These are phyloP conservation scores for Philonicus albiceps DNA, from an alignment of 2,888 invertebrate species.

Conservation along the genomic window DNA sequence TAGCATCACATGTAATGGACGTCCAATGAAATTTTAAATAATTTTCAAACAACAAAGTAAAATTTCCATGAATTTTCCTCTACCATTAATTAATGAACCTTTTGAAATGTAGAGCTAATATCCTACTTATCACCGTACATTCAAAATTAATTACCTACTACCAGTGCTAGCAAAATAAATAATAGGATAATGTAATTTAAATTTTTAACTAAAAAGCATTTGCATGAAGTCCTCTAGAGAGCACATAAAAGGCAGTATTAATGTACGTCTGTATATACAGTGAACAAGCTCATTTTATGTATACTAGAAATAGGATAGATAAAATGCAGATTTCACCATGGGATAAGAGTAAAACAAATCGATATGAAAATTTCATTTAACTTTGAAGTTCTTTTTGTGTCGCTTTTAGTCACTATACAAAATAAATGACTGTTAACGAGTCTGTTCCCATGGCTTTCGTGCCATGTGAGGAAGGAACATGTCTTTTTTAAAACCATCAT, in stretches of 20 bases:
- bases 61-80: background rate
- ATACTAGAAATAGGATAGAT: background rate
- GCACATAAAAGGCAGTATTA: background rate
- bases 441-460: background rate
- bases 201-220: slow-evolving; percentile 13
- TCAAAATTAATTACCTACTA: background rate
- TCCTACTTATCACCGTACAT: background rate
- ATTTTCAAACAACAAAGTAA: background rate
- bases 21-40: background rate
- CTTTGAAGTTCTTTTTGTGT: slow-evolving; percentile 14
- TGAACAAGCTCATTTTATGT: background rate
- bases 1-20: background rate
- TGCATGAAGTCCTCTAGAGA: background rate
- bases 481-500: background rate
- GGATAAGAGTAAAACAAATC: background rate
- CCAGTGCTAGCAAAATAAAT: background rate
- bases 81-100: background rate
- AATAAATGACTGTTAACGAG: background rate
- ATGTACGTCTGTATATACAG: background rate
- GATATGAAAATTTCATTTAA: slow-evolving; percentile 2
- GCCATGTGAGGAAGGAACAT: background rate
- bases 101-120: background rate
- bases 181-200: background rate
- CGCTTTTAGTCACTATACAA: background rate
- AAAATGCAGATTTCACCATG: background rate